A percentile compares a stretch with the other conserved stretches of the same genome.
These are phyloP conservation scores for Rhynchopsitta pachyrhyncha DNA, from an alignment of 2,113 vertebrate genomes.

Conservation along the genomic window DNA sequence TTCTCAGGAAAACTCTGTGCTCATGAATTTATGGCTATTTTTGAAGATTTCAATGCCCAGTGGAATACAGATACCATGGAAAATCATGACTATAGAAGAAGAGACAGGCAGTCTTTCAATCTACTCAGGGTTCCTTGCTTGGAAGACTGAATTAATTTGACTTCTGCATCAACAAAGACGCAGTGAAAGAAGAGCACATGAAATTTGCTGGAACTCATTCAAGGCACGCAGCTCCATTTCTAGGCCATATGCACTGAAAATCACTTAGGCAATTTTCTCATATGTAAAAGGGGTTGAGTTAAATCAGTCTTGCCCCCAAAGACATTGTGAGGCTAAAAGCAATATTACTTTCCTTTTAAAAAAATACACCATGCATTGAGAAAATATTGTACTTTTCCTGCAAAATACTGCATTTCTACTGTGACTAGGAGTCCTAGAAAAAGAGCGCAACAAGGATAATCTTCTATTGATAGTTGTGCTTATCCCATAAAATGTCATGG, in stretches of 20 bases:
- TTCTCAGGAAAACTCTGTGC: not conserved
- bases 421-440: not conserved
- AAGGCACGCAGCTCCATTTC: conserved; percentile 24
- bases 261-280: conserved; percentile 10
- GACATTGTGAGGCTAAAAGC: not conserved
- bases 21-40: not conserved
- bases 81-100: not conserved
- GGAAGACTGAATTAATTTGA: conserved; percentile 48
- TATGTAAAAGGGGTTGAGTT: not conserved
- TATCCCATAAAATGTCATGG: conserved; percentile 68
- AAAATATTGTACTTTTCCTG: not conserved
- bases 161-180: conserved; percentile 18
- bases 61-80: not conserved
- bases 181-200: conserved; percentile 20
- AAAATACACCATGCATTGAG: not conserved
- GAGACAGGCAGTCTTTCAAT: not conserved
- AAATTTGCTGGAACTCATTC: conserved; percentile 56
- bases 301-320: not conserved
- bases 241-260: conserved; percentile 55
- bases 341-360: not conserved
- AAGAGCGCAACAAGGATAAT: not conserved
- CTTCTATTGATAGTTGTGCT: not conserved
- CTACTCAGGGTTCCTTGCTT: not conserved
- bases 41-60: not conserved
- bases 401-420: not conserved